phyloP scores from a whole-genome alignment of 2,888 invertebrate genomes.

The Trachelus troglodyta region DNA sequence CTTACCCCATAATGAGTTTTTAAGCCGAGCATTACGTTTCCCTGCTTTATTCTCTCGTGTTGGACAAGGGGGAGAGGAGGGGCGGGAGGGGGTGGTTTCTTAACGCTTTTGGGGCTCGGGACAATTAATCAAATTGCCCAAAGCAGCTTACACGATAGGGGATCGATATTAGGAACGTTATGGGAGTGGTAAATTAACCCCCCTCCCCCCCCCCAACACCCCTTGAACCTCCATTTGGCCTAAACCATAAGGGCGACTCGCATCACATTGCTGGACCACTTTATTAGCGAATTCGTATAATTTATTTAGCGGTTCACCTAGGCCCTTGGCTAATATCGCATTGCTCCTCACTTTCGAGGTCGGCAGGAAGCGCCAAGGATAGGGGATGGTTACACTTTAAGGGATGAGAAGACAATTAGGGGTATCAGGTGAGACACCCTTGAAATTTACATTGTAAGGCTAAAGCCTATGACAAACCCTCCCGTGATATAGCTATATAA shows the following conservation, averaged over 20 bases:
- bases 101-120: not conserved
- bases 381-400: not conserved
- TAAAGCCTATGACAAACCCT: not conserved
- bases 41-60: constrained; percentile 10
- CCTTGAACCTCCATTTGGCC: not conserved
- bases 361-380: not conserved
- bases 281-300: not conserved
- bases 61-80: not conserved
- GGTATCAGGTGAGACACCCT: not conserved
- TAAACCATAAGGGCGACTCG: not conserved
- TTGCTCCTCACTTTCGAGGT: not conserved
- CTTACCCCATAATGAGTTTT: constrained; percentile 10
- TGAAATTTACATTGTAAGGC: not conserved
- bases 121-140: constrained; percentile 19
- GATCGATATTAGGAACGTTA: constrained; percentile 19
- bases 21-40: constrained; percentile 11
- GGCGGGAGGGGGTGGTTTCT: not conserved
- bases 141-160: constrained; percentile 9
- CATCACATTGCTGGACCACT: not conserved
- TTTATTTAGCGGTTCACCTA: not conserved
- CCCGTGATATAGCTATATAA: not conserved
- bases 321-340: not conserved
- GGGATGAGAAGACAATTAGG: not conserved
- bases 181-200: constrained; percentile 11
- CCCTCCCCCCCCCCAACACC: not conserved